Evolutionary conservation across 2,113 vertebrate genomes (phyloP), one percentile per base, ranked within the genome.

Genomic region (Xenopus borealis): DNA sequence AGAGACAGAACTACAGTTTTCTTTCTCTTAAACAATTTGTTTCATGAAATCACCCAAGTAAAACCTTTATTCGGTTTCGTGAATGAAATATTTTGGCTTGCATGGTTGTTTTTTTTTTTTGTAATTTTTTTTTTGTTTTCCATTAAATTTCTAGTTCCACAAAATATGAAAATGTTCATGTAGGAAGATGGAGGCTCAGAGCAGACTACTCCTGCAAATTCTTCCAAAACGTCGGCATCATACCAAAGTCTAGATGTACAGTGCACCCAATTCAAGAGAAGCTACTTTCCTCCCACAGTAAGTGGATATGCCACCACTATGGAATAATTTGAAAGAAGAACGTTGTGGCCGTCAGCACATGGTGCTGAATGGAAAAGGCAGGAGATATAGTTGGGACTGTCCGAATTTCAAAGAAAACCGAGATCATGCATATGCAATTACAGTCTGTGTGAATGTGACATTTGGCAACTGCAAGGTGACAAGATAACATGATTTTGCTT

Each of bases 401-500:
- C 93, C 93, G 91, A 91, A 94, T 87, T 89, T 70, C 58, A 77
- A 89, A 87, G 91, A 91, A 77, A 70, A 77, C 61, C 74, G 16
- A 77, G 89, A 91, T 92, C 93, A 96, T 97, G 93, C 95, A 96
- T 93, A 95, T 92, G 90, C 91, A 93, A 90, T 88, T 89, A 91
- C 82, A 92, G 91, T 94, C 90, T 93, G 87, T 91, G 92, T 92
- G 91, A 91, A 79, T 92, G 89, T 89, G 89, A 94, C 85, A 88
- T 96, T 94, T 94, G 95, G 95, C 94, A 96, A 96, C 88, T 89
- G 87, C 90, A 90, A 91, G 91, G 88, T 91, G 91, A 95, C 91
- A 88, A 89, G 92, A 86, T 17, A 27, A 88, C 86, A 89, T 89
- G 86, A 90, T 86, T 27, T 92, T 89, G 93, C 89, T 94, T 92